phyloP scores from a whole-genome alignment of 2,797 vertebrate genomes.

The Merluccius polli region DNA sequence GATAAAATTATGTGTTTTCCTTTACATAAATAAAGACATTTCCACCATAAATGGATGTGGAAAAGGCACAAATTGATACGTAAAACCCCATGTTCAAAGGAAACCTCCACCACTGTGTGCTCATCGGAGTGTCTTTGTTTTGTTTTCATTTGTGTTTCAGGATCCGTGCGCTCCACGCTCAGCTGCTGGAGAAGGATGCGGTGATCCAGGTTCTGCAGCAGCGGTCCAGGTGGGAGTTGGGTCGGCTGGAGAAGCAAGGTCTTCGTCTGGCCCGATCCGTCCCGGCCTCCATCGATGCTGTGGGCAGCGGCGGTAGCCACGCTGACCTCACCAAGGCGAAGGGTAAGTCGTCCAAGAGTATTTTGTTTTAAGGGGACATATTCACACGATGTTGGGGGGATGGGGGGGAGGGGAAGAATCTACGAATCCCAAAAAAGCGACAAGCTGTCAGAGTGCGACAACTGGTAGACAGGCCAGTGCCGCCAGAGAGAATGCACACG shows the following conservation, averaged over 20 bases:
- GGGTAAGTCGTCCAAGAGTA: constrained; percentile 68
- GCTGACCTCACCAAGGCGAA: constrained; percentile 37
- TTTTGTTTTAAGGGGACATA: not conserved
- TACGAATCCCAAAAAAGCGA: constrained; percentile 26
- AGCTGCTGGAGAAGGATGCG: constrained; percentile 94
- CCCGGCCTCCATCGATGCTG: constrained; percentile 78
- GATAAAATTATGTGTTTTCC: no score
- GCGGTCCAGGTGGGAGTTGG: constrained; percentile 82
- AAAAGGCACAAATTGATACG: no score
- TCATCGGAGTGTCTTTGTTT: not conserved
- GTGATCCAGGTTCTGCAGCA: constrained; percentile 95
- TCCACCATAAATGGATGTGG: no score
- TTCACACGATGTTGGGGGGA: not conserved
- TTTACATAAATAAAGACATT: no score
- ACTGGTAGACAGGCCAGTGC: constrained; percentile 52
- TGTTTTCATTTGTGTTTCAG: constrained; percentile 54
- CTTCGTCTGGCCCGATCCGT: constrained; percentile 87
- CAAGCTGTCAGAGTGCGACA: constrained; percentile 46
- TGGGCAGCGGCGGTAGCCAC: constrained; percentile 32
- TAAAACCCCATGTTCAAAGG: no score
- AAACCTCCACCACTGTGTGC: no score
- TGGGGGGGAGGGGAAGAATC: constrained; percentile 7
- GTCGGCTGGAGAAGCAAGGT: constrained; percentile 73
- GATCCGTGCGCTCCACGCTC: constrained; percentile 88
- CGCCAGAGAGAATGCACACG: constrained; percentile 62